These are phyloP conservation scores for Poeciliopsis infans DNA, from an alignment of 2,797 vertebrate species.

Conservation along the genomic window DNA sequence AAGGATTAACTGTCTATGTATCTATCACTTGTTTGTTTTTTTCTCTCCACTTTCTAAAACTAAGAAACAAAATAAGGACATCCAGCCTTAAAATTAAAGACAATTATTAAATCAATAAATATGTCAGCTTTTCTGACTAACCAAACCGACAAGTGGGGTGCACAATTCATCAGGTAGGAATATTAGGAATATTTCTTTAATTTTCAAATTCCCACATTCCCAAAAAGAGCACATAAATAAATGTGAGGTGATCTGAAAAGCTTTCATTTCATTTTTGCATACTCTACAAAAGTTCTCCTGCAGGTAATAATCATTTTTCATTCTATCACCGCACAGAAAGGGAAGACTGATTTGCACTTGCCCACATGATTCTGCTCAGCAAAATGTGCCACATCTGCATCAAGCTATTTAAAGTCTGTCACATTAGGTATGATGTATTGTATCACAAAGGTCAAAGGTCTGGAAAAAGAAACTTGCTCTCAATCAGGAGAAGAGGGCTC, in stretches of 20 bases:
- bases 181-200: not conserved
- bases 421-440: constrained; percentile 43
- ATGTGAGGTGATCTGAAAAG: not conserved
- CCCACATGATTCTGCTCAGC: constrained; percentile 1
- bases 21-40: not conserved
- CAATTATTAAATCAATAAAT: not conserved
- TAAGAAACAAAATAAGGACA: not conserved
- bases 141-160: not conserved
- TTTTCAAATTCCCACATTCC: not conserved
- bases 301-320: not conserved
- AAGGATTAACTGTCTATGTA: not conserved
- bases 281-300: not conserved
- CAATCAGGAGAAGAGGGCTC: constrained; percentile 46
- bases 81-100: not conserved
- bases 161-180: not conserved
- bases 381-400: constrained; percentile 9
- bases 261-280: not conserved
- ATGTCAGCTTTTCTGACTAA: not conserved
- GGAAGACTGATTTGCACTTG: constrained; percentile 7
- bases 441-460: constrained; percentile 53
- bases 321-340: not conserved
- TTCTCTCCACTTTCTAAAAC: not conserved
- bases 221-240: not conserved
- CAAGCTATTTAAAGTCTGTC: constrained; percentile 34
- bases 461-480: constrained; percentile 19